Conservation (phyloP, 2,113 vertebrate species). For the Toxostoma redivivum region DNA sequence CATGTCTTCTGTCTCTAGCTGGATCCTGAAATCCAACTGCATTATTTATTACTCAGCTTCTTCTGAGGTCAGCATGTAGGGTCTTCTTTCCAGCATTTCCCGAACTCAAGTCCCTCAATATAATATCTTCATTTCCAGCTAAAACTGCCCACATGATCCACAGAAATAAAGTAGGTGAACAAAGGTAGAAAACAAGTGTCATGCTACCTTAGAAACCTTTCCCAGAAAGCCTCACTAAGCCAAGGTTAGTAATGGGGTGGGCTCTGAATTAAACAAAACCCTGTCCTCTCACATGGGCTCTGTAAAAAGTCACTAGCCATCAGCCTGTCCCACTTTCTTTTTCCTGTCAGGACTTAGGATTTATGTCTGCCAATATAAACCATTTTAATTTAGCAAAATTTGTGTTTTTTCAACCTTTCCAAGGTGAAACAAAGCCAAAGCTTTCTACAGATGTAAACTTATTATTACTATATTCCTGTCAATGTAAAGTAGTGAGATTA, state of each 20-base stretch:
- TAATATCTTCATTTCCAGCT: not conserved
- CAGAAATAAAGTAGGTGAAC: not conserved
- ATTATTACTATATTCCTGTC: not conserved
- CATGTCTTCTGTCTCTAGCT: not conserved
- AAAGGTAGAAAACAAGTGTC: not conserved
- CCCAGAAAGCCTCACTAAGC: not conserved
- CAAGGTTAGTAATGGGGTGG: not conserved
- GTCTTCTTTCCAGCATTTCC: not conserved
- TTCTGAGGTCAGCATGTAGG: not conserved
- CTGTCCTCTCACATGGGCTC: accelerated
- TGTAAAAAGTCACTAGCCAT: not conserved
- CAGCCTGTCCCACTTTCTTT: not conserved
- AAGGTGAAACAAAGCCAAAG: not conserved
- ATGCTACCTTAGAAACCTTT: not conserved
- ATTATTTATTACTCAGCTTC: not conserved
- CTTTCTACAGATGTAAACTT: not conserved
- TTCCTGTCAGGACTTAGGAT: not conserved
- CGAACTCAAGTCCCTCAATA: not conserved
- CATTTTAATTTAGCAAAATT: not conserved
- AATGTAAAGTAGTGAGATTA: not conserved
- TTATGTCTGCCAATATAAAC: not conserved
- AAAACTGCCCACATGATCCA: not conserved
- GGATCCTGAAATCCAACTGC: not conserved
- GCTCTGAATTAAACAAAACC: not conserved
- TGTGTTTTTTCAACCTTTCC: not conserved